A percentile compares a stretch with the other conserved stretches of the same genome.
These are phyloP conservation scores for Coelopa pilipes DNA, from an alignment of 2,888 invertebrate species.

Conservation along the genomic window DNA sequence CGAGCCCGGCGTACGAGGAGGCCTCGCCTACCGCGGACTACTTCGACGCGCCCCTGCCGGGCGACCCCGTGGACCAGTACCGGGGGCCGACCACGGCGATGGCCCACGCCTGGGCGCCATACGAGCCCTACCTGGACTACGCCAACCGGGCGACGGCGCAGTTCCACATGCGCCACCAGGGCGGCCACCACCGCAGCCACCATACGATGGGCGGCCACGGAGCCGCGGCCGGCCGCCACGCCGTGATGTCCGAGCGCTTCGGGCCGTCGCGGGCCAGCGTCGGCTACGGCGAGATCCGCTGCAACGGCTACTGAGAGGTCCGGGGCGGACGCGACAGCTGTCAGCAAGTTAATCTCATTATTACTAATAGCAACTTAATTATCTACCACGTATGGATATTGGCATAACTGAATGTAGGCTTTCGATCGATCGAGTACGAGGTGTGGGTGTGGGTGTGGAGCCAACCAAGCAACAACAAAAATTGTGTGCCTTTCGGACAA, in stretches of 20 bases:
- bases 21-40: slow-evolving; percentile 16
- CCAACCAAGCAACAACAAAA: background rate
- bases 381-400: background rate
- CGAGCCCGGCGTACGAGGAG: slow-evolving; percentile 22
- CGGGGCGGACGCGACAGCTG: slow-evolving; percentile 1
- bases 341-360: background rate
- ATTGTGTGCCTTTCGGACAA: slow-evolving; percentile 36
- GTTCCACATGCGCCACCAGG: background rate
- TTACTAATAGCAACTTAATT: background rate
- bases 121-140: slow-evolving; percentile 19
- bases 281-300: slow-evolving; percentile 52
- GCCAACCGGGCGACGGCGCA: slow-evolving; percentile 11
- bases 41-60: slow-evolving; percentile 36
- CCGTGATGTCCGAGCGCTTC: slow-evolving; percentile 9
- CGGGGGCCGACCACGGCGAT: background rate
- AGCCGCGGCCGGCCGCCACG: slow-evolving; percentile 51
- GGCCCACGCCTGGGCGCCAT: slow-evolving; percentile 6
- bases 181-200: background rate
- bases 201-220: slow-evolving; percentile 49
- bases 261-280: slow-evolving; percentile 49
- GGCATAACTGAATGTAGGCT: background rate
- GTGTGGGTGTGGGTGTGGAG: background rate
- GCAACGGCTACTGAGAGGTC: slow-evolving; percentile 54
- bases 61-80: slow-evolving; percentile 28
- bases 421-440: background rate